Conservation (phyloP, 2,888 invertebrate species). For the Disparrhopalites patrizii region DNA sequence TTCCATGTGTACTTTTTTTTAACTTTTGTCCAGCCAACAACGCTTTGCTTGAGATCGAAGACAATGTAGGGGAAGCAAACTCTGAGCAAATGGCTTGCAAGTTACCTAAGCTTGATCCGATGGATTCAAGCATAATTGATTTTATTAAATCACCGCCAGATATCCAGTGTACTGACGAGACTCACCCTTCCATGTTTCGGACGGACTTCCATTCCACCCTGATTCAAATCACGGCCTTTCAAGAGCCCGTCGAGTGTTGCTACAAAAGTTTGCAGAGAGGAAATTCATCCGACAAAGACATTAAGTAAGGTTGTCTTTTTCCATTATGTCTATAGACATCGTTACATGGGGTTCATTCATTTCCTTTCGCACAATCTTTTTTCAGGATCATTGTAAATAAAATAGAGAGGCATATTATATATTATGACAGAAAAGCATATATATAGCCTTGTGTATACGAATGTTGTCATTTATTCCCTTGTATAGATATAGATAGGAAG, state of each 20-base stretch:
- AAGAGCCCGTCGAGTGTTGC: constrained; percentile 35
- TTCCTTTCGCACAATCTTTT: too few species aligned
- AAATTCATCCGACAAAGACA: constrained; percentile 11
- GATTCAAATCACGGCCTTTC: constrained; percentile 25
- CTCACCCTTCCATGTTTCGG: constrained; percentile 33
- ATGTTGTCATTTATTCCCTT: too few species aligned
- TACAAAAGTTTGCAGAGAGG: constrained; percentile 16
- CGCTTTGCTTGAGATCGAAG: constrained; percentile 1
- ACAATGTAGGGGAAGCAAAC: not conserved
- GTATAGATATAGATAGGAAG: too few species aligned
- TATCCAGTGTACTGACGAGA: constrained; percentile 33
- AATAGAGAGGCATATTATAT: too few species aligned
- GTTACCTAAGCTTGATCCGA: constrained; percentile 38
- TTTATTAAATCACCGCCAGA: constrained; percentile 38
- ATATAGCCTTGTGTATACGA: too few species aligned
- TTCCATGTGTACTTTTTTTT: too few species aligned
- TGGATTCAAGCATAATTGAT: constrained; percentile 36
- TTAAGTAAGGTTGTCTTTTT: constrained; percentile 2
- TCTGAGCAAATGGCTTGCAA: constrained; percentile 27
- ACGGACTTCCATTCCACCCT: constrained; percentile 34
- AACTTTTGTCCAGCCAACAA: too few species aligned
- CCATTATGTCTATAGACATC: too few species aligned
- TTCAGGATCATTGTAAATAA: too few species aligned
- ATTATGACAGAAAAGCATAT: too few species aligned
- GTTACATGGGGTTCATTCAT: too few species aligned